Percentiles rank a stretch among this genome's conserved stretches.
phyloP scores from a whole-genome alignment of 2,797 vertebrate species.

The Vireo griseus region DNA sequence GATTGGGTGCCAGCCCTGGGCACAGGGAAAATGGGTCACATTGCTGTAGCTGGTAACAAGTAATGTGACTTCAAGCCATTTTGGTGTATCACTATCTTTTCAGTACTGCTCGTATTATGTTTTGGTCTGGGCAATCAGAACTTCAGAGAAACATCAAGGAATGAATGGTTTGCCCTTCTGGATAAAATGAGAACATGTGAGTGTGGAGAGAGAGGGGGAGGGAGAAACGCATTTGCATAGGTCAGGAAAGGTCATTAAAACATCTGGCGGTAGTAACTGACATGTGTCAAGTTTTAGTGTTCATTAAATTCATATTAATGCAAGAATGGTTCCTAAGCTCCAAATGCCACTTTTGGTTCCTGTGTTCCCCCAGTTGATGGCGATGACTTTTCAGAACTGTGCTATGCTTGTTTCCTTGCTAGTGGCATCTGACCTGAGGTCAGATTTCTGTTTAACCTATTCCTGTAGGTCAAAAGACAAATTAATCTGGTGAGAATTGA shows the following conservation, averaged over 20 bases:
- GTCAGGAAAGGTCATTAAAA: constrained; percentile 65
- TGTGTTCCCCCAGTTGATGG: constrained; percentile 28
- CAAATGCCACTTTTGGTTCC: constrained; percentile 55
- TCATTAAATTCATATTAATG: constrained; percentile 78
- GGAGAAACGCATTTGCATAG: constrained; percentile 60
- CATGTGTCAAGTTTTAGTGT: constrained; percentile 69
- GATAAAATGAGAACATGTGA: constrained; percentile 31
- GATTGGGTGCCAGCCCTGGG: neutral
- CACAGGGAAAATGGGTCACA: neutral
- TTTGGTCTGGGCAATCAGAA: neutral
- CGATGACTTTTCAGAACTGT: constrained; percentile 83
- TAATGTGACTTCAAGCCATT: neutral
- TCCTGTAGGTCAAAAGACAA: constrained; percentile 80
- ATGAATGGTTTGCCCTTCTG: neutral
- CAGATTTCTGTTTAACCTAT: constrained; percentile 86
- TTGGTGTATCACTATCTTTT: neutral
- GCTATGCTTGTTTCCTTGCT: constrained; percentile 85
- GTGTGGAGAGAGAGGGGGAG: neutral
- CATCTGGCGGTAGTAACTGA: constrained; percentile 73
- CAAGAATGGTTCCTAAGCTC: constrained; percentile 55
- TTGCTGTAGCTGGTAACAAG: neutral
- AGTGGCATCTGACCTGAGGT: constrained; percentile 77
- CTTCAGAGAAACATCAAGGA: constrained; percentile 10
- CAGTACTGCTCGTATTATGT: neutral
- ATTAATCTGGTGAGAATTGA: constrained; percentile 80